Conservation (phyloP, 2,888 invertebrate species). For the Acrobeloides nanus region DNA sequence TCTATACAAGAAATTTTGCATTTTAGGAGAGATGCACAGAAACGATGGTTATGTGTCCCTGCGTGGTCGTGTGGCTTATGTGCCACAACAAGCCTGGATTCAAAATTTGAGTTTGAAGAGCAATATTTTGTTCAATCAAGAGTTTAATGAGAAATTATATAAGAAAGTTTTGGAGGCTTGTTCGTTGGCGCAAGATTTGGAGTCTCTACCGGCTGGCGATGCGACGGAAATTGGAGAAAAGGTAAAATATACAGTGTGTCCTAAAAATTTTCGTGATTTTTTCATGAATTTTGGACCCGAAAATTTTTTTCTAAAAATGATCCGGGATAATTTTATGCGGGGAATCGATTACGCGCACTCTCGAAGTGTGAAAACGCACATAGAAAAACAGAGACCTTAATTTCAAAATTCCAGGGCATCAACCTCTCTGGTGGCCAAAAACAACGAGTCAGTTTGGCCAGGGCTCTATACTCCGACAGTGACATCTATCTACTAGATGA, state of each 20-base stretch:
- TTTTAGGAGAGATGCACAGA: conserved; percentile 63
- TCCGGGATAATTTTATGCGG: too few relatives aligned
- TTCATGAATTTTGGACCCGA: too few relatives aligned
- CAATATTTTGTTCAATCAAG: conserved; percentile 72
- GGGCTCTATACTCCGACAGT: conserved; percentile 79
- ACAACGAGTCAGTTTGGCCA: conserved; percentile 75
- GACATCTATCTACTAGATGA: conserved; percentile 90
- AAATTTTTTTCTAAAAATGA: too few relatives aligned
- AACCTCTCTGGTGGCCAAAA: conserved; percentile 52
- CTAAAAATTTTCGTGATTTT: too few relatives aligned
- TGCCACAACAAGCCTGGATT: conserved; percentile 95
- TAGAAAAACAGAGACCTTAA: too few relatives aligned
- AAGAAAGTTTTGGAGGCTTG: conserved; percentile 38
- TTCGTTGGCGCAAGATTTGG: conserved; percentile 38
- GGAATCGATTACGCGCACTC: too few relatives aligned
- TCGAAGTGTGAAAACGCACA: too few relatives aligned
- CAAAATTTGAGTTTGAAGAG: conserved; percentile 86
- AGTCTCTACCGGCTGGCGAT: conserved; percentile 40
- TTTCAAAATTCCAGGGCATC: conserved; percentile 50
- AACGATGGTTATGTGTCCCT: conserved; percentile 33
- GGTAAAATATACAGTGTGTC: too few relatives aligned
- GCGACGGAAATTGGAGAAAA: conserved; percentile 51
- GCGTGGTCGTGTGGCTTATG: conserved; percentile 68
- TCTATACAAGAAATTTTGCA: too few relatives aligned
- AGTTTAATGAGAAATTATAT: conserved; percentile 31